Evolutionary conservation across 37 sponge, comb jelly and placozoan species (phyloP), one percentile per base, ranked within the genome.

Genomic region (Dysidea cf. avara): DNA sequence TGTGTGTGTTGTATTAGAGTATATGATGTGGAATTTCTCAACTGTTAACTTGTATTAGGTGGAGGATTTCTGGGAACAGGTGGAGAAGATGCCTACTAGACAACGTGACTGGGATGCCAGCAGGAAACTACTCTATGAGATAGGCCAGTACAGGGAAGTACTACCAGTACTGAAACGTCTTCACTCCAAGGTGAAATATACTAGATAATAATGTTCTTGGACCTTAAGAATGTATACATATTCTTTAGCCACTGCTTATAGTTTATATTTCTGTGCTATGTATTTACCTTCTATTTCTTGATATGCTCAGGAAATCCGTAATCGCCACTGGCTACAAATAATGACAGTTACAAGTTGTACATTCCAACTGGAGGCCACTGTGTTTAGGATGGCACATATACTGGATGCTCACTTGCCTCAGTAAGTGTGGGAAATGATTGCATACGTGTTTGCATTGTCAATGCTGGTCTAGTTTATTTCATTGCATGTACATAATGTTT

Each of bases 271-370:
- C n/a, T n/a, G n/a, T 35, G 20, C 33, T 28, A 65, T 33, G 38
- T 65, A 13, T 12, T 18, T 65, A 33, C 18, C 12, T 33, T 12
- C 36, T 35, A 13, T 30, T 22, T 62, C 2, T 6, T 62, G 33
- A 2, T 7, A 9, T 30, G 7, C 64, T 4, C 43, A 82, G 83
- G 84, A 90, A 52, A 68, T 94, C 46, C 69, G 86, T 16, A 95
- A 76, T 56, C 56, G 96, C 5, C 96, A 95, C 72, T 95, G 96
- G 96, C 61, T 95, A 30, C 86, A 87, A 36, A 83, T 95, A 17
- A 95, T 95, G 96, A 43, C 71, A 29, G 92, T 88, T 28, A 79
- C 86, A 16, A 82, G 85, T 50, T 85, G 80, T 37, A 88, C 68
- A 51, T 84, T 95, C 47, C 96, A 87, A 47, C 63, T 95, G 80